Percentiles rank a stretch among this genome's conserved stretches.
Evolutionary conservation across 2,888 invertebrate genomes (phyloP).

Genomic region (Agrilus biguttatus): DNA sequence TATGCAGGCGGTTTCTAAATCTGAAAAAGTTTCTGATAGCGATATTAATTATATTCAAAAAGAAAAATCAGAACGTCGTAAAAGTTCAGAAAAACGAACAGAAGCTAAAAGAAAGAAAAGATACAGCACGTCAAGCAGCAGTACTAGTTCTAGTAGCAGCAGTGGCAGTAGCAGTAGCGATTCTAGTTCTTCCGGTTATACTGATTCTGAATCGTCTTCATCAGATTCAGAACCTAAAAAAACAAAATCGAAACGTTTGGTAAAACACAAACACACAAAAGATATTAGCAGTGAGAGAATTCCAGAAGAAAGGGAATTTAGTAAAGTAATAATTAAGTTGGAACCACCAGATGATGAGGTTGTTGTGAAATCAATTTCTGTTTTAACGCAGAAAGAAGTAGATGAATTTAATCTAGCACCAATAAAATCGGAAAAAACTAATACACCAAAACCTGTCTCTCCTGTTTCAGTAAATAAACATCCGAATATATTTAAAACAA

Average conservation of each 20-base stretch:
- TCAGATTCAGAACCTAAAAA: constrained; percentile 6
- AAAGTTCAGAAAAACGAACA: constrained; percentile 2
- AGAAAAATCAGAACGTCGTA: not conserved
- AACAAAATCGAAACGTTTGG: not conserved
- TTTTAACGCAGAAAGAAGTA: too few relatives aligned
- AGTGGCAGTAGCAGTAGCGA: constrained; percentile 7
- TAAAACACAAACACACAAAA: not conserved
- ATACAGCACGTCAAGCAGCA: constrained; percentile 4
- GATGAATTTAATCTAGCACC: not conserved
- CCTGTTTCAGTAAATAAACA: not conserved
- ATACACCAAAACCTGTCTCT: not conserved
- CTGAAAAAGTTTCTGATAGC: constrained; percentile 15
- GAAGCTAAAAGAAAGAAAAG: constrained; percentile 4
- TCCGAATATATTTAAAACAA: too few relatives aligned
- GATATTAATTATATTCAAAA: not conserved
- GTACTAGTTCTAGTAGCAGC: constrained; percentile 6
- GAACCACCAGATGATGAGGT: too few relatives aligned
- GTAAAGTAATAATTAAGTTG: not conserved
- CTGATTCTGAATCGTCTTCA: constrained; percentile 13
- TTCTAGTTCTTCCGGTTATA: constrained; percentile 9
- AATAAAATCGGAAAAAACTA: not conserved
- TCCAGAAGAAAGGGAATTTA: constrained; percentile 1
- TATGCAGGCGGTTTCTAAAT: constrained; percentile 36
- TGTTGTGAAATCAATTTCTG: too few relatives aligned
- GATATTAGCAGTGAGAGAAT: not conserved